Base-by-base conservation (phyloP, 2,113 vertebrate genomes). In the Psephotus haematonotus region DNA sequence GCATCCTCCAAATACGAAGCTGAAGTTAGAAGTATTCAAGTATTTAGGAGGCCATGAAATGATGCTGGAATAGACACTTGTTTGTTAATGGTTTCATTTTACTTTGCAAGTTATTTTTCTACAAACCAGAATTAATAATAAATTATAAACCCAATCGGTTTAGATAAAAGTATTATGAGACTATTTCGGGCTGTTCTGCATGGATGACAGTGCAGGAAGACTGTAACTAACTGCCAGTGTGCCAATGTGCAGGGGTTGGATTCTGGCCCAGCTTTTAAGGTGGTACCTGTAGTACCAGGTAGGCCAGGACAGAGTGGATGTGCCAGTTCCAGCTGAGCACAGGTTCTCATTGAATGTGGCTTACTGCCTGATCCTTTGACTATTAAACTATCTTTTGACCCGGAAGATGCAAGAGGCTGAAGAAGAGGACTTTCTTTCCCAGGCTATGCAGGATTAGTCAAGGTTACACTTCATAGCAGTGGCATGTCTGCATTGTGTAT, bases 91-190 rank as follows among this genome's bases (percentile, higher is more conserved):
- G 20, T 70, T 91, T 72, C 53, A 68, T 86, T 93, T 88, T 64
- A 50, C 44, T 95, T 80, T 68, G 49, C 22, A 59, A 86, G 33
- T 72, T 90, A n/a, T 80, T 93, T 90, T 94, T 50, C 88, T 88
- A 83, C 75, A 68, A 94, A 64, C 28, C 39, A 91, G 80, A 81
- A 94, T 75, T n/a, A 88, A 70, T 72, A 86, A 81, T 83, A 86
- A 88, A 86, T 93, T 93, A 86, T 86, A 68, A 92, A 80, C 0
- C 31, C 0, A 78, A 83, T 92, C 88, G 64, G 46, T 84, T 88
- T 90, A 67, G 41, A 92, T 95, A 85, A 86, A 94, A 91, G 65
- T 57, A 11, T 71, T 83, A 91, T 91, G 80, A 81, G 64, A 80
- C 64, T 41, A 55, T 93, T 95, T 94, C 72, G 78, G 76, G 43